Evolutionary conservation across 2,888 invertebrate species (phyloP).

Genomic region (Cryptocephalus primarius): DNA sequence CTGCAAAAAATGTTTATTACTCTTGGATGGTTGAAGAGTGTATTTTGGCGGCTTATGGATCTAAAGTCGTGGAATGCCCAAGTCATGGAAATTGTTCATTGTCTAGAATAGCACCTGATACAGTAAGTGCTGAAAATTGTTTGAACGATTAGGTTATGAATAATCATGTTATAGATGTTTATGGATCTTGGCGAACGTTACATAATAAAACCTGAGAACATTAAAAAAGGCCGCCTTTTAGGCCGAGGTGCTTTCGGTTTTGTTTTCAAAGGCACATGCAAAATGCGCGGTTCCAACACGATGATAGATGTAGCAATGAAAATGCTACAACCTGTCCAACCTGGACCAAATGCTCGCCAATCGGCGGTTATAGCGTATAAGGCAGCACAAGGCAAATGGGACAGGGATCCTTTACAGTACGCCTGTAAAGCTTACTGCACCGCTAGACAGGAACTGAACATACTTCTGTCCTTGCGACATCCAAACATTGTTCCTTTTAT

Average conservation of each 20-base stretch:
- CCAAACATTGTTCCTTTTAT: conserved; percentile 86
- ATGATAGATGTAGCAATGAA: conserved; percentile 80
- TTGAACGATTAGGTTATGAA: background rate
- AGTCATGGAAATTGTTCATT: conserved; percentile 66
- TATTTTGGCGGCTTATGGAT: conserved; percentile 75
- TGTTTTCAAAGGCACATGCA: conserved; percentile 75
- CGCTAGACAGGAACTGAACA: conserved; percentile 86
- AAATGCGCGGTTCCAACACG: conserved; percentile 44
- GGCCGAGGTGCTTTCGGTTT: conserved; percentile 99
- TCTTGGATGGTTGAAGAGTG: conserved; percentile 95
- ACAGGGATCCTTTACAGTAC: conserved; percentile 81
- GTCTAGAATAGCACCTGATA: conserved; percentile 83
- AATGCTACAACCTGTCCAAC: conserved; percentile 89
- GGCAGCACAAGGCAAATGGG: conserved; percentile 75
- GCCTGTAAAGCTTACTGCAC: conserved; percentile 95
- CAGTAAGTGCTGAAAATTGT: conserved; percentile 42
- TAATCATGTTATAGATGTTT: conserved; percentile 49
- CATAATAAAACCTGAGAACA: conserved; percentile 71
- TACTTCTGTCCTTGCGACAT: conserved; percentile 75
- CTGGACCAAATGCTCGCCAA: conserved; percentile 57
- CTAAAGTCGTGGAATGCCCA: conserved; percentile 61
- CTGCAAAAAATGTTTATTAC: conserved; percentile 40
- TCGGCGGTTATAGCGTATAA: conserved; percentile 45
- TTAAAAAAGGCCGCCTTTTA: conserved; percentile 63
- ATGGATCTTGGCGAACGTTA: conserved; percentile 76